phyloP scores from a whole-genome alignment of 1,140 invertebrate genomes.

The Drosophila auraria region DNA sequence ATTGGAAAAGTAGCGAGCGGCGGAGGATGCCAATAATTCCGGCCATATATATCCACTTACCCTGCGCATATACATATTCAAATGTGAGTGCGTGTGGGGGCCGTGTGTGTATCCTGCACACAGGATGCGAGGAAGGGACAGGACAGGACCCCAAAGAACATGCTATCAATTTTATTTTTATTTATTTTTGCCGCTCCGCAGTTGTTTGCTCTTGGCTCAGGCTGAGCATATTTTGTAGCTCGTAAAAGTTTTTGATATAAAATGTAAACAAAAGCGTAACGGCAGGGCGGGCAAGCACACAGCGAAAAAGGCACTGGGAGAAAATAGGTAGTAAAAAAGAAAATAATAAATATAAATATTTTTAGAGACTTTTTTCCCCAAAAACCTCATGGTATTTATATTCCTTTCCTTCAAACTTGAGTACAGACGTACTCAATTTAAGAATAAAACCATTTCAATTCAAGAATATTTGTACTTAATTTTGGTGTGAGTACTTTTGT shows the following conservation, averaged over 20 bases:
- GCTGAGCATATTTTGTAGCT: slow-evolving; percentile 77
- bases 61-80: slow-evolving; percentile 10
- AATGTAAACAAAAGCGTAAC: slow-evolving; percentile 69
- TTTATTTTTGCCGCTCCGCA: slow-evolving; percentile 62
- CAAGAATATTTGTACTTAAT: too few relatives aligned
- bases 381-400: too few relatives aligned
- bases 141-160: slow-evolving; percentile 43
- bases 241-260: slow-evolving; percentile 82
- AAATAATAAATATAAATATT: too few relatives aligned
- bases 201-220: slow-evolving; percentile 68
- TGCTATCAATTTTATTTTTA: slow-evolving; percentile 77
- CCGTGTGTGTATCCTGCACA: slow-evolving; percentile 4
- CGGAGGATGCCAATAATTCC: slow-evolving; percentile 23
- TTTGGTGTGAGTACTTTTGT: too few relatives aligned
- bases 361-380: too few relatives aligned
- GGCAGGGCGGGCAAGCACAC: slow-evolving; percentile 12
- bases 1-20: slow-evolving; percentile 8
- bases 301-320: slow-evolving; percentile 8
- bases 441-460: too few relatives aligned
- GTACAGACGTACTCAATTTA: too few relatives aligned
- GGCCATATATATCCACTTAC: slow-evolving; percentile 39
- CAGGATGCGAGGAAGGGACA: slow-evolving; percentile 5
- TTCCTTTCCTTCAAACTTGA: too few relatives aligned
- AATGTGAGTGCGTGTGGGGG: neutral
- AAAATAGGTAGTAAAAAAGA: neutral